Evolutionary conservation across 2,113 vertebrate genomes (phyloP).

Genomic region (Sterrhoptilus dennistouni): DNA sequence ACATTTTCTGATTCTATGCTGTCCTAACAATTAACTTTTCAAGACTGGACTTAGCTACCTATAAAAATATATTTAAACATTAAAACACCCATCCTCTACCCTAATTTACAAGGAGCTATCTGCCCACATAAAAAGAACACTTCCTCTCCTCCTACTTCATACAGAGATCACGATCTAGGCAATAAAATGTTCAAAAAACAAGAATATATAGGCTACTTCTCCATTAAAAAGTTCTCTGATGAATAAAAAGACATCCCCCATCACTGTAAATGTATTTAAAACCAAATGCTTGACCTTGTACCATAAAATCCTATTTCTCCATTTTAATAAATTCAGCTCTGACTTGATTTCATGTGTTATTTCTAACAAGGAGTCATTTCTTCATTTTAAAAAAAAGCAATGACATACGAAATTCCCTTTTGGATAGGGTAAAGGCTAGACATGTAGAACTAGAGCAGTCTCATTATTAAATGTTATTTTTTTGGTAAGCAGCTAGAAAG

Average conservation of each 20-base stretch:
- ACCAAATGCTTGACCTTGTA: background rate
- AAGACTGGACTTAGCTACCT: background rate
- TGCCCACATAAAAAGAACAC: background rate
- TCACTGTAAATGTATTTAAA: background rate
- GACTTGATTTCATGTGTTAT: background rate
- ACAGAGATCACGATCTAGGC: background rate
- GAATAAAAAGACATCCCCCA: background rate
- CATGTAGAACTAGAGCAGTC: background rate
- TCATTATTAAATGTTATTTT: background rate
- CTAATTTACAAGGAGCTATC: background rate
- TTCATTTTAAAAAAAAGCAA: background rate
- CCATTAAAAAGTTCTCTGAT: background rate
- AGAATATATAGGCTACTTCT: background rate
- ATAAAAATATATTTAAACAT: background rate
- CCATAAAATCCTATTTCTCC: background rate
- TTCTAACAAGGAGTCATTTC: background rate
- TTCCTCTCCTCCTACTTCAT: background rate
- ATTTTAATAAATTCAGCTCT: background rate
- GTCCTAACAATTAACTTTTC: background rate
- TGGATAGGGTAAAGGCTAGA: background rate
- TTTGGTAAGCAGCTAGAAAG: slow-evolving; percentile 4
- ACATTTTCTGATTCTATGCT: background rate
- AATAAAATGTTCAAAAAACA: background rate
- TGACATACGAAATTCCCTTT: background rate
- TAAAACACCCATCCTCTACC: background rate